Base-by-base conservation (phyloP, 2,888 invertebrate species). In the Apamea crenata region DNA sequence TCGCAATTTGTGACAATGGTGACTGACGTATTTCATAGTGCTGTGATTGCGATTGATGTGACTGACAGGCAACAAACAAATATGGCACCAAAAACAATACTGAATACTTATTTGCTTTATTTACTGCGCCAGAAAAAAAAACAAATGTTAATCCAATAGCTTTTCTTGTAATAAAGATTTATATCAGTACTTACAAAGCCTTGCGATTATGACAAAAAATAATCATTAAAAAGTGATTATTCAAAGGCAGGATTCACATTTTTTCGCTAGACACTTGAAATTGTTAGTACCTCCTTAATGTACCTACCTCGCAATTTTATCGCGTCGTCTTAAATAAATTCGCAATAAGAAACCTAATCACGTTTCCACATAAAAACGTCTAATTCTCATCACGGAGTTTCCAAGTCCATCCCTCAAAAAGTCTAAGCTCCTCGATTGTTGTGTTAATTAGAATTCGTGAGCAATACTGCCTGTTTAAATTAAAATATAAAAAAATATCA, bases 401-500 rank as follows among this genome's bases (percentile, higher is more conserved):
- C 82, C 82, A 77, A 86, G 84, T 84, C 87, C 82, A 87, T 87
- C 83, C 82, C 84, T 84, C 87, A 85, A 85, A 86, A 85, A 88
- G 82, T 83, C 80, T 86, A 68, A 88, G 86, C 86, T 86, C 80
- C 88, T 84, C 88, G 68, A 88, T 86, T 88, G 88, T 88, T 87
- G 87, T 86, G 88, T 88, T 88, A 88, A 88, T 88, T 88, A 88
- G 88, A 87, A 88, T 87, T 88, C 86, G 78, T 83, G 85, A 88
- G 85, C 80, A 78, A 80, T 81, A 85, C 84, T 74, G 82, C 56
- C 80, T 75, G 81, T 82, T 88, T 85, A 82, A 87, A 82, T 85
- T 87, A 83, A 85, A 87, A 82, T 82, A 80, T 3, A 74, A 76
- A 67, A 74, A 84, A 36, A 76, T 76, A 80, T 56, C 53, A 85